Evolutionary conservation across 2,113 vertebrate species (phyloP).

Genomic region (Ictalurus furcatus): DNA sequence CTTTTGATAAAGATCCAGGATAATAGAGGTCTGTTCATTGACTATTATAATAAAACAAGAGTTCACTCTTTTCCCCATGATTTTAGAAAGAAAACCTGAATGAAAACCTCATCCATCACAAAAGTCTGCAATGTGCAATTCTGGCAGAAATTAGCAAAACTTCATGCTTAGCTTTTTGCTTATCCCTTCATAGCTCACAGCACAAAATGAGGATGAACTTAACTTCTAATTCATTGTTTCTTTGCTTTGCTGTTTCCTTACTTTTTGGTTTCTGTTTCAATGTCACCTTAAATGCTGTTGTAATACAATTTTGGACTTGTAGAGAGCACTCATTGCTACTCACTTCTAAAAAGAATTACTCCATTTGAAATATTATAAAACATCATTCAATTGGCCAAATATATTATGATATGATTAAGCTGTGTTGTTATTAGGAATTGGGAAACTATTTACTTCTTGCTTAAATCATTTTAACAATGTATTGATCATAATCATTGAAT

Average conservation of each 20-base stretch:
- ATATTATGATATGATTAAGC: not conserved
- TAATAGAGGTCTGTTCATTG: not conserved
- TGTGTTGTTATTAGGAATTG: not conserved
- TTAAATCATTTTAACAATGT: not conserved
- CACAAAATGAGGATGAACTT: not conserved
- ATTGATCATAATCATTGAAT: not conserved
- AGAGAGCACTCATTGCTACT: not conserved
- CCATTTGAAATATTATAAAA: not conserved
- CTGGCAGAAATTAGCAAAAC: not conserved
- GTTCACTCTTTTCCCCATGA: not conserved
- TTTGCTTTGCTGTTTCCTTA: not conserved
- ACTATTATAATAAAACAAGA: not conserved
- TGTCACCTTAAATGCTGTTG: not conserved
- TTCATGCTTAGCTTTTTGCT: not conserved
- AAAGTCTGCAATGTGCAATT: not conserved
- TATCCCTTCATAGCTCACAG: not conserved
- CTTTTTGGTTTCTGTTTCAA: not conserved
- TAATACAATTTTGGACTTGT: not conserved
- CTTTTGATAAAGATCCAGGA: not conserved
- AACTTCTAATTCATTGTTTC: not conserved
- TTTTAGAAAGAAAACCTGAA: not conserved
- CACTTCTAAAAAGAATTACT: not conserved
- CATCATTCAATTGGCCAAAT: not conserved
- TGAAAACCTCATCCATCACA: not conserved
- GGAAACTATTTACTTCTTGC: not conserved